Evolutionary conservation across 2,113 vertebrate species (phyloP).

Genomic region (Empidonax alnorum): DNA sequence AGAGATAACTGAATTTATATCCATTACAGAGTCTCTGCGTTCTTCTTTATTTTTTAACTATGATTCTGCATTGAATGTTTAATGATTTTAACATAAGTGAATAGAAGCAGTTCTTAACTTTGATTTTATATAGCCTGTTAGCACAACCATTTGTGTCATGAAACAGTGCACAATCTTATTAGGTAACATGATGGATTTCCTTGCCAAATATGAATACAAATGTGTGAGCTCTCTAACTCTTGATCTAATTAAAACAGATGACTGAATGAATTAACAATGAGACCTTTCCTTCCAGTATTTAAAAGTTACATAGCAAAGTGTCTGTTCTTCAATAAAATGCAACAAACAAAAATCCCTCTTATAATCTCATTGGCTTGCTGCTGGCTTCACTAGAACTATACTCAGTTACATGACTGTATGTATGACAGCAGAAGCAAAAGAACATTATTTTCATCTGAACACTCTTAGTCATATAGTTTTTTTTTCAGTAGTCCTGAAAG

Average conservation of each 20-base stretch:
- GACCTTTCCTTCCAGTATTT: constrained; percentile 24
- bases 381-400: not conserved
- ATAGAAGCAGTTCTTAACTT: not conserved
- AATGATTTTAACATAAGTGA: not conserved
- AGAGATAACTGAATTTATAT: not conserved
- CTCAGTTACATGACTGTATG: not conserved
- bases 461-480: not conserved
- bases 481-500: not conserved
- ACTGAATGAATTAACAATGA: constrained; percentile 43
- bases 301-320: constrained; percentile 3
- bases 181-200: not conserved
- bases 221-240: not conserved
- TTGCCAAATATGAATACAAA: constrained; percentile 26
- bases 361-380: not conserved
- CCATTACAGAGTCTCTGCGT: not conserved
- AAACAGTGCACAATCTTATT: not conserved
- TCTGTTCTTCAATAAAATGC: not conserved
- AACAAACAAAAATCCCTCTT: not conserved
- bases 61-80: not conserved
- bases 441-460: not conserved
- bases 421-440: not conserved
- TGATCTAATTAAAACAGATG: constrained; percentile 50
- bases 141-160: not conserved
- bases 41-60: not conserved
- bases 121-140: not conserved